Evolutionary conservation across 2,113 vertebrate genomes (phyloP), one percentile per base, ranked within the genome.

Genomic region (Nannobrachium achirus): DNA sequence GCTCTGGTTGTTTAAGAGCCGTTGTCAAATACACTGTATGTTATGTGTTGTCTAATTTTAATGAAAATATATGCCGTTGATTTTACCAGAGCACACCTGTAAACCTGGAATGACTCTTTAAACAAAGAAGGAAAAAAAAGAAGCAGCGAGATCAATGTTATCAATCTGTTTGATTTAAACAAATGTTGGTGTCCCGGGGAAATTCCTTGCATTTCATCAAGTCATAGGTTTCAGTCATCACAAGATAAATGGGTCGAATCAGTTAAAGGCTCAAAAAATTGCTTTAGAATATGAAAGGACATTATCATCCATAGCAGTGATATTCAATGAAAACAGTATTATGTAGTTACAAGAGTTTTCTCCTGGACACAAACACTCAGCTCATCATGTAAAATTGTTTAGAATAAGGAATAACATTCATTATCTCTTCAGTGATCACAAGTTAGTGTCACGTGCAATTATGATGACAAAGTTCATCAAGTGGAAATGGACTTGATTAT

Each of bases 11-110:
- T 85, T 72, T 72, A 66, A 61, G 78, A 68, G 16, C 50, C 78
- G 51, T 56, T 46, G 75, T 82, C 71, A 51, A 75, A 83, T 63
- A 79, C 85, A 87, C 85, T 82, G 79, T 86, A 82, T 79, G 80
- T 88, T 66, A 45, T 70, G 50, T 78, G 45, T 75, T 76, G 77
- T 88, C 82, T 86, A 53, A 71, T 85, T 85, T 84, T 69, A 80
- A 66, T 71, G 71, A 80, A 82, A 65, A 56, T 75, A 72, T 80
- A 48, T 63, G 76, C 81, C 61, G 63, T 71, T 71, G 62, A 65
- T 72, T 78, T 84, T 25, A 78, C 69, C 61, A 67, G 74, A 85
- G 69, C 56, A 80, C 67, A 76, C 48, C 19, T 72, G 69, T 78
- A 71, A 80, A 77, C 70, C 59, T 73, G 70, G 72, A 80, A 50